Evolutionary conservation across 2,888 invertebrate genomes (phyloP).

Genomic region (Drosophila hamatofila): DNA sequence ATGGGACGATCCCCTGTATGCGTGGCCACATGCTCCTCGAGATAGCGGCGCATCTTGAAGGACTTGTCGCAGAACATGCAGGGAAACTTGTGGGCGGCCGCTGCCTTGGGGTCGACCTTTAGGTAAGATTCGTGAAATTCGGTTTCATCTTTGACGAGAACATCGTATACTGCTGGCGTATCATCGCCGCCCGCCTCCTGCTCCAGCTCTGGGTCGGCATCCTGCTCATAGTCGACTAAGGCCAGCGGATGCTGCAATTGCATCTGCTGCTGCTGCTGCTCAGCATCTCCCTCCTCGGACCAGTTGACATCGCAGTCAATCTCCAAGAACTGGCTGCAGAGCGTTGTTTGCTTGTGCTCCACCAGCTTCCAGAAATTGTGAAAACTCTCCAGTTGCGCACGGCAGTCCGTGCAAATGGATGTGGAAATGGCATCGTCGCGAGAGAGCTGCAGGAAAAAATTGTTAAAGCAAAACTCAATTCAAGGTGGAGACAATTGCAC

Average conservation of each 20-base stretch:
- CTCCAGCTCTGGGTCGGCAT: slow-evolving; percentile 50
- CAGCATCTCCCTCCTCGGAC: slow-evolving; percentile 59
- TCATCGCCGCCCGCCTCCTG: slow-evolving; percentile 27
- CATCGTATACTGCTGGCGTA: slow-evolving; percentile 29
- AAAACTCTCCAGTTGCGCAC: slow-evolving; percentile 67
- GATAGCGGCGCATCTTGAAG: slow-evolving; percentile 74
- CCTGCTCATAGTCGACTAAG: slow-evolving; percentile 35
- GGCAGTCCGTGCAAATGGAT: slow-evolving; percentile 66
- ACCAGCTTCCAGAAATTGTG: slow-evolving; percentile 72
- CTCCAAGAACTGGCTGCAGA: slow-evolving; percentile 66
- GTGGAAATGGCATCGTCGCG: slow-evolving; percentile 73
- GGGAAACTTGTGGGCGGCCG: slow-evolving; percentile 57
- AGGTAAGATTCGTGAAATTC: slow-evolving; percentile 58
- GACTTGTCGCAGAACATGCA: slow-evolving; percentile 79
- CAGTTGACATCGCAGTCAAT: slow-evolving; percentile 74
- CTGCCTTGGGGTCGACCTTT: slow-evolving; percentile 40
- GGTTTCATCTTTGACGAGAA: slow-evolving; percentile 40
- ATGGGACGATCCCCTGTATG: slow-evolving; percentile 73
- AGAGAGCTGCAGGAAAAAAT: slow-evolving; percentile 47
- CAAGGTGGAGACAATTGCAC: not conserved
- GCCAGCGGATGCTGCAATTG: slow-evolving; percentile 7
- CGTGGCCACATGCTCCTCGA: slow-evolving; percentile 73
- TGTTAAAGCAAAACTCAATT: not conserved
- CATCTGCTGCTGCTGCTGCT: slow-evolving; percentile 10
- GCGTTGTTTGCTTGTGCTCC: slow-evolving; percentile 69